These are phyloP conservation scores for Catharus bicknelli DNA, from an alignment of 2,113 vertebrate species.

Conservation along the genomic window DNA sequence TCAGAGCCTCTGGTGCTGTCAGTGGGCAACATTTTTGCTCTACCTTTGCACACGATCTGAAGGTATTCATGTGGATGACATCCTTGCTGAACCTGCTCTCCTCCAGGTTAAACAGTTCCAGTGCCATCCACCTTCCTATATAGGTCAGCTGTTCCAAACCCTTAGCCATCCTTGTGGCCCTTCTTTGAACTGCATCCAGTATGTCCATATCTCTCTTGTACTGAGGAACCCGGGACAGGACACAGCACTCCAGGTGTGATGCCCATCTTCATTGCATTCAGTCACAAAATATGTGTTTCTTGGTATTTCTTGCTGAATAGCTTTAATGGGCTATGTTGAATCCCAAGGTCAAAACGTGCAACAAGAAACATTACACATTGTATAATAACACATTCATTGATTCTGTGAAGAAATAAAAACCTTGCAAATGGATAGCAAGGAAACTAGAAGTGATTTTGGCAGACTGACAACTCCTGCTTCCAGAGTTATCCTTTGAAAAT, in stretches of 20 bases:
- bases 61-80: background rate
- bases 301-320: background rate
- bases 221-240: background rate
- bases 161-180: background rate
- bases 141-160: background rate
- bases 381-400: background rate
- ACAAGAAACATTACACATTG: background rate
- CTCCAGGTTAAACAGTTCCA: background rate
- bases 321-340: background rate
- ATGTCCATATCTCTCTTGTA: background rate
- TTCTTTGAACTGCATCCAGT: background rate
- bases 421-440: background rate
- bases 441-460: background rate
- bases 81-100: background rate
- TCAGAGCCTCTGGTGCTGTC: background rate
- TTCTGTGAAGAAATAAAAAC: background rate
- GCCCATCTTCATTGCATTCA: background rate
- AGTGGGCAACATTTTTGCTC: background rate
- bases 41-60: fast-evolving
- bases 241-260: background rate
- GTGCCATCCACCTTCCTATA: fast-evolving
- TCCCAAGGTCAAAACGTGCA: background rate
- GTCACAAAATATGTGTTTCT: background rate
- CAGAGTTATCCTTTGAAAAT: background rate
- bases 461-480: background rate